Conservation (phyloP, 2,888 invertebrate genomes). For the Trachelus stipa region DNA sequence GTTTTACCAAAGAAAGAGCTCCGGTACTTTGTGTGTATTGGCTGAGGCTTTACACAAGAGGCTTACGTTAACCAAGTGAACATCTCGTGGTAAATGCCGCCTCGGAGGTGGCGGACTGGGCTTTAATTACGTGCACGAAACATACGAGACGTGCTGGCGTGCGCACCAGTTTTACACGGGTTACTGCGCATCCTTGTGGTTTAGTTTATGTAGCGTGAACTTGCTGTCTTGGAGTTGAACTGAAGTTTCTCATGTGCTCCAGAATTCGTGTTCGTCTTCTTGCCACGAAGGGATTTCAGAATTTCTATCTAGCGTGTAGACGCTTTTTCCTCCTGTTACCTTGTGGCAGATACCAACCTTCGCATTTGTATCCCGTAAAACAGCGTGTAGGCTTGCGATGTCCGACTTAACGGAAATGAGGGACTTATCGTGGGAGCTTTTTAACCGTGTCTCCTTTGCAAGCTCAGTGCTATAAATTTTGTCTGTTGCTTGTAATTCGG, state of each 20-base stretch:
- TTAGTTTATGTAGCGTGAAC: conserved; percentile 33
- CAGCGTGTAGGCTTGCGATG: background rate
- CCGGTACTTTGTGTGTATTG: background rate
- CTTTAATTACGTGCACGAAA: conserved; percentile 51
- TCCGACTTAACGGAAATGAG: background rate
- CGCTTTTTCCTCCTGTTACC: background rate
- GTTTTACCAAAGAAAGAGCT: background rate
- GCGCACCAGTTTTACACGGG: conserved; percentile 24
- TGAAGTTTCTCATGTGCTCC: background rate
- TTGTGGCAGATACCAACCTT: background rate
- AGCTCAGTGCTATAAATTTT: background rate
- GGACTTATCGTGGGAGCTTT: background rate
- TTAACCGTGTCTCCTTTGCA: background rate
- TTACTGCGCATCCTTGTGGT: conserved; percentile 15
- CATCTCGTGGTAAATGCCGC: background rate
- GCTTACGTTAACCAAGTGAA: background rate
- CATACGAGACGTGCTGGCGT: conserved; percentile 40
- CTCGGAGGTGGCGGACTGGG: conserved; percentile 26
- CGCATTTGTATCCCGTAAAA: background rate
- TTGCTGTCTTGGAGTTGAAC: background rate
- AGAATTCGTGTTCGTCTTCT: background rate
- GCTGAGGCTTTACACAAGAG: background rate
- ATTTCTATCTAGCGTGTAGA: background rate
- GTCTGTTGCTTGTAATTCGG: background rate
- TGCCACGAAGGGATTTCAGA: background rate